phyloP scores from a whole-genome alignment of 2,113 vertebrate genomes.

The Neomonachus schauinslandi region DNA sequence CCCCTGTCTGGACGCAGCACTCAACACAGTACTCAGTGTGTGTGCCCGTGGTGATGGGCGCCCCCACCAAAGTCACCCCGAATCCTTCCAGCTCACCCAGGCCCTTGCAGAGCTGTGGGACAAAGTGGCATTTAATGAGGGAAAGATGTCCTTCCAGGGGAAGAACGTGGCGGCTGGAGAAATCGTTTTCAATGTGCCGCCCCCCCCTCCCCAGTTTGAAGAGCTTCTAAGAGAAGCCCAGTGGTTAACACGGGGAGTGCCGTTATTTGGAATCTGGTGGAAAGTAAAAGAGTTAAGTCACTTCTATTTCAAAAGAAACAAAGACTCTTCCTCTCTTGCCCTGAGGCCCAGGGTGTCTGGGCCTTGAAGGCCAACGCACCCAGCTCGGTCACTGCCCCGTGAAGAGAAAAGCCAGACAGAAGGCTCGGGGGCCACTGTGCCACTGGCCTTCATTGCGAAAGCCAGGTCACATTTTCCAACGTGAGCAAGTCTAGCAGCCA shows the following conservation, averaged over 20 bases:
- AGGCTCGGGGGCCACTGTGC: not conserved
- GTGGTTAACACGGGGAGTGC: fast-evolving
- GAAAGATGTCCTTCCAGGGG: constrained; percentile 70
- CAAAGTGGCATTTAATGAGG: constrained; percentile 73
- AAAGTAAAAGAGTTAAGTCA: not conserved
- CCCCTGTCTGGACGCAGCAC: not conserved
- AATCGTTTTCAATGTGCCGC: not conserved
- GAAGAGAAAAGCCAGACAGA: not conserved
- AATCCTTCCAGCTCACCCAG: constrained; percentile 68
- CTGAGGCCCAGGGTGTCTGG: not conserved
- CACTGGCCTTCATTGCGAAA: not conserved
- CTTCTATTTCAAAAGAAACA: not conserved
- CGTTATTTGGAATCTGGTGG: not conserved
- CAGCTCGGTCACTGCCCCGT: fast-evolving
- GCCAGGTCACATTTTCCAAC: not conserved
- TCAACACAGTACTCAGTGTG: not conserved
- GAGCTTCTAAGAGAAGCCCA: not conserved
- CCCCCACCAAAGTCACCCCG: not conserved
- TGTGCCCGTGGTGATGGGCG: not conserved
- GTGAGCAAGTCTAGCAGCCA: fast-evolving
- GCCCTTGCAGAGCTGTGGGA: constrained; percentile 54
- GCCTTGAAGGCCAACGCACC: not conserved
- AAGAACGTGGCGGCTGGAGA: constrained; percentile 41
- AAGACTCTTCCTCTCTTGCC: not conserved
- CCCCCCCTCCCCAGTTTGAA: constrained; percentile 1